A percentile compares a stretch with the other conserved stretches of the same genome.
Conservation (phyloP, 2,113 vertebrate species). For the Neotoma lepida region DNA sequence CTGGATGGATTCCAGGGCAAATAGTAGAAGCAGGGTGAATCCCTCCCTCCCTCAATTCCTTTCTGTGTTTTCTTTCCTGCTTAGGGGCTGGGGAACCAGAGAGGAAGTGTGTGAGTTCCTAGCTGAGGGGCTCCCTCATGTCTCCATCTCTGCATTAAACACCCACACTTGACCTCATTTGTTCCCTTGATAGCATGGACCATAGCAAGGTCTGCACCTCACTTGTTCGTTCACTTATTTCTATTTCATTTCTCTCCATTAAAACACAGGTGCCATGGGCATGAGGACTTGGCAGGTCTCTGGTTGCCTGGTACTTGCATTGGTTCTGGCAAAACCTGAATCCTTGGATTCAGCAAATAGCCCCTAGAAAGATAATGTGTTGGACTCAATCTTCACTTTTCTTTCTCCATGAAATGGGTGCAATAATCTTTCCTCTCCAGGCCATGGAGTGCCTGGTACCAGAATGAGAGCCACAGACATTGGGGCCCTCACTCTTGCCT, state of each 20-base stretch:
- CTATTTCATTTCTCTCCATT: neutral
- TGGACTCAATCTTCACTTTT: conserved; percentile 16
- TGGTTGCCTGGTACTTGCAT: neutral
- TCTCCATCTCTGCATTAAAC: neutral
- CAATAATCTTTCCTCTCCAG: neutral
- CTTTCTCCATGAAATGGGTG: conserved; percentile 15
- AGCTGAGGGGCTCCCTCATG: neutral
- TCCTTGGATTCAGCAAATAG: neutral
- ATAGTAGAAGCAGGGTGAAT: neutral
- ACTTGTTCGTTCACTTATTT: neutral
- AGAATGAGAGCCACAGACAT: neutral
- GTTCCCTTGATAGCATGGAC: neutral
- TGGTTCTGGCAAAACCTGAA: neutral
- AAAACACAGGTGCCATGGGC: neutral
- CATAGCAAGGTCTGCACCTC: neutral
- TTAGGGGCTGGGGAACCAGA: neutral
- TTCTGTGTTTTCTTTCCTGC: neutral
- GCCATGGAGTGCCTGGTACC: neutral
- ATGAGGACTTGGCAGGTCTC: neutral
- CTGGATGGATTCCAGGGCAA: conserved; percentile 28
- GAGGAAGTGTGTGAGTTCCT: neutral
- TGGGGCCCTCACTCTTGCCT: neutral
- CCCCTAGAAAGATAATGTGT: neutral
- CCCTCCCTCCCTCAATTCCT: neutral
- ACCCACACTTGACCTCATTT: neutral